Conservation (phyloP, 2,797 vertebrate species). For the Melanotaenia maccullochi region DNA sequence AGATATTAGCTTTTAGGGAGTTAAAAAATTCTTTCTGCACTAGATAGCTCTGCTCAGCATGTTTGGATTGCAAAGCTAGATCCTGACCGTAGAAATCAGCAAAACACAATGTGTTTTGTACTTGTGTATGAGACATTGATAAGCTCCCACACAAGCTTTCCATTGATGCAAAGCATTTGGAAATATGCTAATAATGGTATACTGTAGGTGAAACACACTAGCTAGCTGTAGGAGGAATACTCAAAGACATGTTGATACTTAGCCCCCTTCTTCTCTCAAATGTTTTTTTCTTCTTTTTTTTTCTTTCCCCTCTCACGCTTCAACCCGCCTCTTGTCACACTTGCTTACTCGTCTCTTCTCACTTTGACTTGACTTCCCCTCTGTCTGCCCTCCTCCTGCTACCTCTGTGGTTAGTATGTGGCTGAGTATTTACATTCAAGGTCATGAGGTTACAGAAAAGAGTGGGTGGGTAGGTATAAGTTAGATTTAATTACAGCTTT, state of each 20-base stretch:
- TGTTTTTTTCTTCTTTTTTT: slow-evolving; percentile 19
- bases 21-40: slow-evolving; percentile 29
- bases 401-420: slow-evolving; percentile 36
- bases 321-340: slow-evolving; percentile 30
- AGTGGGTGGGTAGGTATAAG: slow-evolving; percentile 19
- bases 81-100: slow-evolving; percentile 54
- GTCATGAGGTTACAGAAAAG: slow-evolving; percentile 59
- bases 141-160: slow-evolving; percentile 54
- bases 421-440: slow-evolving; percentile 69
- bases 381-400: neutral
- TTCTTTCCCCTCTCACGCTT: slow-evolving; percentile 6
- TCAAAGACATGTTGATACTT: slow-evolving; percentile 49
- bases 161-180: slow-evolving; percentile 48
- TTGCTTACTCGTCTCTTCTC: slow-evolving; percentile 50
- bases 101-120: slow-evolving; percentile 31
- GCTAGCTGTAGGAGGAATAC: slow-evolving; percentile 22
- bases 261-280: slow-evolving; percentile 11
- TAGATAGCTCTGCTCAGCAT: slow-evolving; percentile 10
- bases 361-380: slow-evolving; percentile 33
- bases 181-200: slow-evolving; percentile 51
- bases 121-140: slow-evolving; percentile 17
- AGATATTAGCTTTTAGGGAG: slow-evolving; percentile 43
- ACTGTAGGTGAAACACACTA: slow-evolving; percentile 18
- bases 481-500: slow-evolving; percentile 43
- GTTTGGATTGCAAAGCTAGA: slow-evolving; percentile 44